Base-by-base conservation (phyloP, 2,888 invertebrate species). In the Cybosia mesomella region DNA sequence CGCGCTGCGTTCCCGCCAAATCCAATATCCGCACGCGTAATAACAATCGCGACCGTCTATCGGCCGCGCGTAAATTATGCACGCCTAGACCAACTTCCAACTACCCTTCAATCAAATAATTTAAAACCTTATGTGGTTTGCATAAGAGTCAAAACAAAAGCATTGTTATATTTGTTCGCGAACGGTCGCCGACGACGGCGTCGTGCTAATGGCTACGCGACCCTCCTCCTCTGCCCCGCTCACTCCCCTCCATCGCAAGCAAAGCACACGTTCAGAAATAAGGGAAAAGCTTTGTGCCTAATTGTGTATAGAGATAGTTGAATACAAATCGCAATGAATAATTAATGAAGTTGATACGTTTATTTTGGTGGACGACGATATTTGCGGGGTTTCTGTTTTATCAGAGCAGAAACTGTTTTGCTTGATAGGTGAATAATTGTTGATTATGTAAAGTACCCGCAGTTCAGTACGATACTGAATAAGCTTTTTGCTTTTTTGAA, bases 1-100 rank as follows among this genome's bases (percentile, higher is more conserved):
- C 76, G 77, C 83, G 84, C 84, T 82, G 82, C 82, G 84, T 84
- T 86, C 85, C 87, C 88, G 89, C 91, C 92, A 89, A 92, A 92
- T 91, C 93, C 93, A 94, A 94, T 94, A 94, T 92, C 92, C 93
- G 89, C 85, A 89, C 91, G 91, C 91, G 92, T 92, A 94, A 94
- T 94, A 94, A 93, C 94, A 93, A 92, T 93, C 92, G 93, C 92
- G 91, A 89, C 86, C 90, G 91, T 92, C 93, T 93, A 94, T 93
- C 94, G 94, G 90, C 87, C 91, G 87, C 93, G 91, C 92, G 92
- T 94, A 94, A 94, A 94, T 94, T 94, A 94, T 94, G 93, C 93
- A 94, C 91, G 89, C 85, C 80, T 79, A 75, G 75, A 74, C 83
- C 85, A 71, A 85, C 69, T 68, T 77, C 72, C 68, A 64, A 65